phyloP scores from a whole-genome alignment of 2,888 invertebrate genomes.

The Eurois occulta region DNA sequence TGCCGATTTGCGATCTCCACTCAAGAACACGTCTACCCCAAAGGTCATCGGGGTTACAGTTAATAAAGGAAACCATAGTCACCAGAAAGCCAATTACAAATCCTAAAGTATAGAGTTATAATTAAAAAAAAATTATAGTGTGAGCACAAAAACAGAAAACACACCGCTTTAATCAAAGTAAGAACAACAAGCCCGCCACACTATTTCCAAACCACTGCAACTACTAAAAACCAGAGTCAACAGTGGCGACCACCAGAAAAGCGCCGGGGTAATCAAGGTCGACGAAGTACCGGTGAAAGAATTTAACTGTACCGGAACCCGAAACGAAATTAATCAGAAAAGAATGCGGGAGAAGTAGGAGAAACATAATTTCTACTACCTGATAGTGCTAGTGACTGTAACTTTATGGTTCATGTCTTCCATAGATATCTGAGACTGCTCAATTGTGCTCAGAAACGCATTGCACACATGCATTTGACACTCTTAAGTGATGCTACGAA shows the following conservation, averaged over 20 bases:
- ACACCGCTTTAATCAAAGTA: too few species aligned
- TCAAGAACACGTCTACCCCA: too few species aligned
- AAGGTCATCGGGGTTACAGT: too few species aligned
- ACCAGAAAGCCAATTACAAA: too few species aligned
- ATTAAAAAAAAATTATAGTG: too few species aligned
- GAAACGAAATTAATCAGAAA: neutral
- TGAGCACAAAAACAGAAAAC: too few species aligned
- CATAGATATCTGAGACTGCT: neutral
- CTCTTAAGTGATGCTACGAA: constrained; percentile 21
- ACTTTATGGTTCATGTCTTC: neutral
- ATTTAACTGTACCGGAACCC: neutral
- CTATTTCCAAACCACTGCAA: neutral
- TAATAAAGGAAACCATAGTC: too few species aligned
- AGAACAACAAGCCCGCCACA: too few species aligned
- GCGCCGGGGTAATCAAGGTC: neutral
- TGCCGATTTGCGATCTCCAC: too few species aligned
- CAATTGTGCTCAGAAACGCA: neutral
- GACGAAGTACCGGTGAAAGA: neutral
- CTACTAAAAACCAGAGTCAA: neutral
- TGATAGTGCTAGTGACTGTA: neutral
- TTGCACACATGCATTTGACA: neutral
- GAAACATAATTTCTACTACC: neutral
- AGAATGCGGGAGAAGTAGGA: neutral
- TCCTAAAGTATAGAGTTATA: too few species aligned
- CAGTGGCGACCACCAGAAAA: neutral